phyloP scores from a whole-genome alignment of 2,888 invertebrate genomes.

The Siphlonurus alternatus region DNA sequence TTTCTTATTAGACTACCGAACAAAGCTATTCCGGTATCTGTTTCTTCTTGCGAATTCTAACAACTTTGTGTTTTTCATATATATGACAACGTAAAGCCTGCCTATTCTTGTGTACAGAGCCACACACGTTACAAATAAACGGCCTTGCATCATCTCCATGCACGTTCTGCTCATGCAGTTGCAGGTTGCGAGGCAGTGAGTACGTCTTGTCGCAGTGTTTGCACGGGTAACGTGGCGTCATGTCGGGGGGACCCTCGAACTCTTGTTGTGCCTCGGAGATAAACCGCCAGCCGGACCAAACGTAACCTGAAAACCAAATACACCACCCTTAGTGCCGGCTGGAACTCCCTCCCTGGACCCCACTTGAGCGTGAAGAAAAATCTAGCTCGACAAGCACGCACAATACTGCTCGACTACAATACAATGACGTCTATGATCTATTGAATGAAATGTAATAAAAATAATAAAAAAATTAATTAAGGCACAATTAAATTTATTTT shows the following conservation, averaged over 20 bases:
- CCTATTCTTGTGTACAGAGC: background rate
- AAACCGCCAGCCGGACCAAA: background rate
- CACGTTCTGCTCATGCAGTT: background rate
- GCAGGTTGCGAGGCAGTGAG: background rate
- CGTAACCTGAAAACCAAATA: background rate
- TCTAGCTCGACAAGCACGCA: too few species aligned
- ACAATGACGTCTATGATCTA: too few species aligned
- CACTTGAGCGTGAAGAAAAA: too few species aligned
- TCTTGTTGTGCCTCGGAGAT: background rate
- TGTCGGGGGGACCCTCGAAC: background rate
- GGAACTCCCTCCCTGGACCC: too few species aligned
- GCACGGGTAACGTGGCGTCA: background rate
- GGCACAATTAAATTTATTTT: too few species aligned
- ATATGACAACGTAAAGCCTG: background rate
- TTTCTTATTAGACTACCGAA: too few species aligned
- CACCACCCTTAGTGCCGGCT: background rate
- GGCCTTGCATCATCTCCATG: background rate
- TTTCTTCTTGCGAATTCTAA: background rate
- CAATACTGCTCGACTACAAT: too few species aligned
- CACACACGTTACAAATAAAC: background rate
- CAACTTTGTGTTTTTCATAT: background rate
- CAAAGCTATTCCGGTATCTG: too few species aligned
- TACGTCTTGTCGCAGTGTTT: background rate
- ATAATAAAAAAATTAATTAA: too few species aligned
- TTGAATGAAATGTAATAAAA: too few species aligned